Percentiles rank a stretch among this genome's conserved stretches.
Conservation (phyloP, 2,113 vertebrate species). For the Ranitomeya variabilis region DNA sequence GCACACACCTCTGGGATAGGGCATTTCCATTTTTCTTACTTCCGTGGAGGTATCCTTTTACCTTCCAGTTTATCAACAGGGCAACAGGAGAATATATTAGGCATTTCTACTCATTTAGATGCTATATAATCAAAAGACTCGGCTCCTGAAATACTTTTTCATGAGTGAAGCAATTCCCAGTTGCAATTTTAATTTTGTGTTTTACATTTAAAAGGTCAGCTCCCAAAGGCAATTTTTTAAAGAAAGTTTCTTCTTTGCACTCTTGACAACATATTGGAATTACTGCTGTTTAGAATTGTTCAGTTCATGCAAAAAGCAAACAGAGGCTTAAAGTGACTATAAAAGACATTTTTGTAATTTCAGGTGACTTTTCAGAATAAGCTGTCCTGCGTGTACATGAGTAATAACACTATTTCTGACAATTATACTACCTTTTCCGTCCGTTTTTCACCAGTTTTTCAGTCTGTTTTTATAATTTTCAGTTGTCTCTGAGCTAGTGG, state of each 20-base stretch:
- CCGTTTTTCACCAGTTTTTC: too few relatives aligned
- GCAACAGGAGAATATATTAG: conserved; percentile 8
- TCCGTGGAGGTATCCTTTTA: background rate
- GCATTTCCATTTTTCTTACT: conserved; percentile 2
- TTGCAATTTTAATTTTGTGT: background rate
- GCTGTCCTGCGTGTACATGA: too few relatives aligned
- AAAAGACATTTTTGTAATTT: too few relatives aligned
- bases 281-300: background rate
- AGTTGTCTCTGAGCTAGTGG: too few relatives aligned
- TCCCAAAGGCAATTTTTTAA: conserved; percentile 14
- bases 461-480: too few relatives aligned
- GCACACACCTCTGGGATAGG: background rate
- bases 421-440: too few relatives aligned
- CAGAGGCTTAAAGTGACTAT: background rate
- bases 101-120: background rate
- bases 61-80: background rate
- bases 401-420: too few relatives aligned
- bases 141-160: conserved; percentile 3
- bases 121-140: conserved; percentile 18
- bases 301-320: background rate
- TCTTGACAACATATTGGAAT: background rate
- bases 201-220: conserved; percentile 27
- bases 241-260: background rate
- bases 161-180: background rate
- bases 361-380: too few relatives aligned